These are phyloP conservation scores for Hybos culiciformis DNA, from an alignment of 2,888 invertebrate genomes.

Conservation along the genomic window DNA sequence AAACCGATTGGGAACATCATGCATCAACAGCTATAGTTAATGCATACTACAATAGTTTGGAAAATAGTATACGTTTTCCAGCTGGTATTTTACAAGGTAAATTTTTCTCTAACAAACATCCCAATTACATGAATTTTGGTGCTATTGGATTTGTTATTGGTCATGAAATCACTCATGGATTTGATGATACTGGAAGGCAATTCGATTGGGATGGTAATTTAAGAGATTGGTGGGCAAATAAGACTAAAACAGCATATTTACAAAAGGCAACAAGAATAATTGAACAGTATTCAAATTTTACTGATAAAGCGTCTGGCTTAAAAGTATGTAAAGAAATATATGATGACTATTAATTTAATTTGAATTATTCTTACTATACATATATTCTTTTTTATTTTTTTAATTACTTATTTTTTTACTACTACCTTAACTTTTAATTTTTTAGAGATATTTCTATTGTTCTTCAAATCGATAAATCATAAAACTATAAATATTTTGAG, in stretches of 20 bases:
- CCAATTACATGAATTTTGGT: slow-evolving; percentile 78
- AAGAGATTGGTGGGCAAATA: slow-evolving; percentile 75
- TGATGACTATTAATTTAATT: slow-evolving; percentile 1
- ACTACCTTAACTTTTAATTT: no score
- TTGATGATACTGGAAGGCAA: slow-evolving; percentile 70
- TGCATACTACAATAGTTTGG: slow-evolving; percentile 63
- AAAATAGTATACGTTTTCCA: slow-evolving; percentile 76
- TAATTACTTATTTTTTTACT: no score
- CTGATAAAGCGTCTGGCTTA: slow-evolving; percentile 54
- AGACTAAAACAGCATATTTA: slow-evolving; percentile 63
- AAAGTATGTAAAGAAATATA: slow-evolving; percentile 41
- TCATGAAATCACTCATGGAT: slow-evolving; percentile 76
- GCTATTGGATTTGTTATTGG: slow-evolving; percentile 75
- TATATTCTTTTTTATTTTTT: slow-evolving; percentile 6
- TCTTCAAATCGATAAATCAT: no score
- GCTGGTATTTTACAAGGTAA: slow-evolving; percentile 78
- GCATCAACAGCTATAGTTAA: slow-evolving; percentile 65
- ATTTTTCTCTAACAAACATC: slow-evolving; percentile 71
- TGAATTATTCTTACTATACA: not conserved
- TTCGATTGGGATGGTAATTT: slow-evolving; percentile 78
- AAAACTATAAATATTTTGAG: no score
- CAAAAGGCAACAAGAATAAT: slow-evolving; percentile 74
- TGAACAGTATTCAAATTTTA: slow-evolving; percentile 77
- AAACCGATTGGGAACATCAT: slow-evolving; percentile 65
- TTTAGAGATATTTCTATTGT: no score